phyloP scores from a whole-genome alignment of 2,797 vertebrate genomes.

The Arctocebus calabarensis region DNA sequence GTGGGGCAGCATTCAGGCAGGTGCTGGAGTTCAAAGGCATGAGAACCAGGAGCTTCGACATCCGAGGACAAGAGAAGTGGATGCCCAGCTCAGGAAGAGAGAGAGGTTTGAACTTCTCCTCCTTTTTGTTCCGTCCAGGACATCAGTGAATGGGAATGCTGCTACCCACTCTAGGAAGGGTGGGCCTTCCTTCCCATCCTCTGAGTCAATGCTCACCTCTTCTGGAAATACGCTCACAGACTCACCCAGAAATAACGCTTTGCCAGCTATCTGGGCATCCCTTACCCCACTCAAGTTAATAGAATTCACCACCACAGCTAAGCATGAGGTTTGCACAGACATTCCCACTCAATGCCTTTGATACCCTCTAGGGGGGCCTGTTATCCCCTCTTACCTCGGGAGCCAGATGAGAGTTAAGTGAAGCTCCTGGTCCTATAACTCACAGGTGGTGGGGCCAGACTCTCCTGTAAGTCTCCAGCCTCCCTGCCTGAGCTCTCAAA shows the following conservation, averaged over 20 bases:
- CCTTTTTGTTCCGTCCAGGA: background rate
- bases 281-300: background rate
- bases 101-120: background rate
- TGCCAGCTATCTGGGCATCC: background rate
- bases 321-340: background rate
- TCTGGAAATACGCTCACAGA: background rate
- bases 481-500: background rate
- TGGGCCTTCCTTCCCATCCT: background rate
- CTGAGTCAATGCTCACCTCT: background rate
- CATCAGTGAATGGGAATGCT: background rate
- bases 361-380: background rate
- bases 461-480: background rate
- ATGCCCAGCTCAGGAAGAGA: background rate
- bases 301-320: background rate
- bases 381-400: background rate
- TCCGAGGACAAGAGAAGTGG: background rate
- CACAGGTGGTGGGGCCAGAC: background rate
- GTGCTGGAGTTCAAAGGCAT: background rate
- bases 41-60: background rate
- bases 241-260: background rate
- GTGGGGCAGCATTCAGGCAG: background rate
- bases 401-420: background rate
- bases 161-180: background rate
- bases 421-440: background rate
- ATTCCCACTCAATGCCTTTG: background rate